A percentile compares a stretch with the other conserved stretches of the same genome.
Conservation (phyloP, 2,797 vertebrate species). For the Octomys mimax region DNA sequence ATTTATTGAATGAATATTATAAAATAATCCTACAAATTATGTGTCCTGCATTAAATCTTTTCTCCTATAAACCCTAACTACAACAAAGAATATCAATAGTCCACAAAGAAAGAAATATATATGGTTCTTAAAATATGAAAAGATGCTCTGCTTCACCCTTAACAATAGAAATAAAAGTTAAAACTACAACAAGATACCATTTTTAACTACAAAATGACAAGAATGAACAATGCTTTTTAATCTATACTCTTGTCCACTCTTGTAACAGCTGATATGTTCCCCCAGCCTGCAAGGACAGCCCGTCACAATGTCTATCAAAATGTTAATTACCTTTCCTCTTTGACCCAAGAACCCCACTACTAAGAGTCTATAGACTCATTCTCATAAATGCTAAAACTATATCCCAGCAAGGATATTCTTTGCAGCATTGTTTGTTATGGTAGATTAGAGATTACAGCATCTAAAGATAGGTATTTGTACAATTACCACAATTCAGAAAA, state of each 20-base stretch:
- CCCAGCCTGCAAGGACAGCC: not conserved
- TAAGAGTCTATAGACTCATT: not conserved
- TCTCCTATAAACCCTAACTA: not conserved
- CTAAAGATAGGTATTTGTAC: not conserved
- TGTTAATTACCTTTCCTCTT: not conserved
- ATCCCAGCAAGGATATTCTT: not conserved
- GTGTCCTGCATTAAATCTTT: not conserved
- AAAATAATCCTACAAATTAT: not conserved
- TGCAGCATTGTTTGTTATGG: not conserved
- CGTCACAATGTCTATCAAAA: not conserved
- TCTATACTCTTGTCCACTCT: not conserved
- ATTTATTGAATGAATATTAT: not conserved
- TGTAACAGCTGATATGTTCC: not conserved
- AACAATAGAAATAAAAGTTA: constrained; percentile 13
- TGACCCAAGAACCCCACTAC: not conserved
- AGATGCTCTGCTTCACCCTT: not conserved
- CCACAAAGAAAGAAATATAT: not conserved
- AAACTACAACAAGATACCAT: not conserved
- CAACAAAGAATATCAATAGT: not conserved
- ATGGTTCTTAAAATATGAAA: constrained; percentile 28
- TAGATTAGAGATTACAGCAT: not conserved
- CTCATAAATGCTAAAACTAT: not conserved
- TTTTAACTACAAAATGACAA: not conserved
- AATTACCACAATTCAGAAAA: not conserved
- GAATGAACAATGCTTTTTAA: not conserved